Evolutionary conservation across 2,113 vertebrate genomes (phyloP).

Genomic region (Dipodomys merriami): DNA sequence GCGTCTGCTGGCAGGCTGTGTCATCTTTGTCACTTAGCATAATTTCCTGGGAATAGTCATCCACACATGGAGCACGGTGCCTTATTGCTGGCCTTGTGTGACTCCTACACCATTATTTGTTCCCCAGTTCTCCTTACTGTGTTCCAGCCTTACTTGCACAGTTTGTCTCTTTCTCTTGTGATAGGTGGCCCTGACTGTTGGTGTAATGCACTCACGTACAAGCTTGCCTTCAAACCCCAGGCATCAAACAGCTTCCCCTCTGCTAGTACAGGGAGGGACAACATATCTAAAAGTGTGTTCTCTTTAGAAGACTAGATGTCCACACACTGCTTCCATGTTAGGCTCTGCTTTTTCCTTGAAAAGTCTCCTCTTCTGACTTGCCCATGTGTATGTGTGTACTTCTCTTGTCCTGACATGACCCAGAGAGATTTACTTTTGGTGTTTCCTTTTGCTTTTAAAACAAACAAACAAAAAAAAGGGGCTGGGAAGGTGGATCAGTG

Average conservation of each 20-base stretch:
- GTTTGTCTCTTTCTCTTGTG: neutral
- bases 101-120: neutral
- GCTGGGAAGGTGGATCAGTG: no score
- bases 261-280: neutral
- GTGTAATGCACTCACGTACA: neutral
- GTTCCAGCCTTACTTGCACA: neutral
- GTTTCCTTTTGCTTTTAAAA: neutral
- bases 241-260: neutral
- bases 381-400: neutral
- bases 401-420: neutral
- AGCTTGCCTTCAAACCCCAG: neutral
- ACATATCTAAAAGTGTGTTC: neutral
- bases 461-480: no score
- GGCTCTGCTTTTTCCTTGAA: neutral
- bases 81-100: neutral
- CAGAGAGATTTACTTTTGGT: neutral
- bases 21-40: neutral
- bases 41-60: neutral
- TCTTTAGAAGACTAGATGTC: neutral
- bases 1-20: neutral
- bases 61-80: neutral
- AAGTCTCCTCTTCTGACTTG: neutral
- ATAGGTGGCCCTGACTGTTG: neutral
- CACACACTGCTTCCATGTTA: neutral
- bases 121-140: neutral